Base-by-base conservation (phyloP, 2,797 vertebrate species). In the Falco rusticolus region DNA sequence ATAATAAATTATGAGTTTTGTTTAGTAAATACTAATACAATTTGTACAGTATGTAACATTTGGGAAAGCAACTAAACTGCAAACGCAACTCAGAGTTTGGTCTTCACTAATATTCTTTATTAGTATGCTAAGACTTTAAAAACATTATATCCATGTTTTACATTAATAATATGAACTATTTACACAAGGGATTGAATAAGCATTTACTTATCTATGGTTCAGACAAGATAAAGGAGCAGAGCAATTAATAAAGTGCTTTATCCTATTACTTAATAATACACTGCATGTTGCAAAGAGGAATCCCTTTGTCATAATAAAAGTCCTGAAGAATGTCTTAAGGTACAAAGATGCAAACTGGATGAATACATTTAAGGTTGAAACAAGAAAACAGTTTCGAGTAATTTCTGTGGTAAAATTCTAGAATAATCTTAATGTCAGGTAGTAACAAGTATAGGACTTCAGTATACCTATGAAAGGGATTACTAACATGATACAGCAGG, bases 391-490 rank as follows among this genome's bases (percentile, higher is more conserved):
- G 0, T 71, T 90, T 48, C 19, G 64, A 68, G 21, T 4, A 71
- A 43, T 84, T 84, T 75, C 19, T 81, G 21, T 10, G 48, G 21
- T 45, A 7, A 64, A 19, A 68, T 43, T 78, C 14, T 51, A 84
- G 21, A 84, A 56, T 25, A 81, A 59, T 16, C 18, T 84, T 70
- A 83, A 50, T 34, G 69, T 54, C 6, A 2, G 7, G 11, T 14
- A 24, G 6, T 28, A n/a, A 26, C 34, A 74, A 64, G 9, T 25
- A 22, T 12, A 0, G 0, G 2, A 31, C 17, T 68, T 85, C 47
- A 63, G 8, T 47, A 79, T 80, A 61, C 10, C 1, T 39, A 11
- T n/a, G 41, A 50, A 20, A 63, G 11, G 4, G 9, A 16, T 47
- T 63, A 11, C n/a, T 90, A 77, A n/a, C 17, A 26, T 16, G 20